Evolutionary conservation across 1,140 invertebrate genomes (phyloP).

Genomic region (Ylistrum balloti): DNA sequence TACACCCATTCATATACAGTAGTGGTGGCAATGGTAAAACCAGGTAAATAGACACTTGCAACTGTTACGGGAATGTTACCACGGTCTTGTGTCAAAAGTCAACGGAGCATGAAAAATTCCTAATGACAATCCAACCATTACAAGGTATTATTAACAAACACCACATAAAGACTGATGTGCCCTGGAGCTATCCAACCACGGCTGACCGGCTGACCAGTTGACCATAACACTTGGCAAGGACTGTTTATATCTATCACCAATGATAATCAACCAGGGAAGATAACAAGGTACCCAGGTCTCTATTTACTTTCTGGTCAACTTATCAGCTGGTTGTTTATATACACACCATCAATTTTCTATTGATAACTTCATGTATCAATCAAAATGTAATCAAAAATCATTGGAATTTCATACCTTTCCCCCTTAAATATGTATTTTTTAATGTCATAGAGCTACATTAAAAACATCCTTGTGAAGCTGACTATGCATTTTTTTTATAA

Average conservation of each 20-base stretch:
- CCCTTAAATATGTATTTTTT: no score
- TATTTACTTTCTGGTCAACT: background rate
- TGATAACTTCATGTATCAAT: no score
- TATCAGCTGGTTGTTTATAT: no score
- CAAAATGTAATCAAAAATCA: no score
- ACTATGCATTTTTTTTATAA: background rate
- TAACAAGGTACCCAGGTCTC: background rate
- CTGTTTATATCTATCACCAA: background rate
- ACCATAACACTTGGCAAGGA: background rate
- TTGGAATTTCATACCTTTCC: no score
- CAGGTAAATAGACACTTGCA: background rate
- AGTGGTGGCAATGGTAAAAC: background rate
- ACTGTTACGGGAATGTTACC: background rate
- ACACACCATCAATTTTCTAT: no score
- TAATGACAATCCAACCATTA: slow-evolving; percentile 27
- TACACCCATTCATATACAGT: background rate
- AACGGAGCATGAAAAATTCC: background rate
- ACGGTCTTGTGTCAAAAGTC: background rate
- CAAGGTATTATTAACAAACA: background rate
- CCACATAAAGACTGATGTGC: background rate
- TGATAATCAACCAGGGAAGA: background rate
- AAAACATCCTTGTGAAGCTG: background rate
- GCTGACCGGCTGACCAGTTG: background rate
- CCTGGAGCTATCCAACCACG: background rate
- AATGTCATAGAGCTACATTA: no score